Percentiles rank a stretch among this genome's conserved stretches.
These are phyloP conservation scores for Pasiphila rectangulata DNA, from an alignment of 2,888 invertebrate species.

Conservation along the genomic window DNA sequence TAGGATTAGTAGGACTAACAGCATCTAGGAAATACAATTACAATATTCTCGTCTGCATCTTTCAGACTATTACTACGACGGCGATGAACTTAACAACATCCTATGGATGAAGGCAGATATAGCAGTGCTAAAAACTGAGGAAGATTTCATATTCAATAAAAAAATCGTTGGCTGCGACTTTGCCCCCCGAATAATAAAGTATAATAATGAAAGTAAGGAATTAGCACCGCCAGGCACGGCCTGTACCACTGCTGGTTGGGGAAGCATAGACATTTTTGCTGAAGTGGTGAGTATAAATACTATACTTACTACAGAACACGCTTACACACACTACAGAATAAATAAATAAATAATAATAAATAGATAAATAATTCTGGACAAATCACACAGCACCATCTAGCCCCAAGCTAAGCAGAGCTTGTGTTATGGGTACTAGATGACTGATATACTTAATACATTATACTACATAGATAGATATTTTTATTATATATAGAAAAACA, in stretches of 20 bases:
- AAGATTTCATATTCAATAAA: conserved; percentile 58
- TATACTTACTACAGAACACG: not conserved
- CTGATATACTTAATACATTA: too few species aligned
- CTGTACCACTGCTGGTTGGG: conserved; percentile 66
- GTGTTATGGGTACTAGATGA: too few species aligned
- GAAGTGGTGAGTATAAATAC: conserved; percentile 43
- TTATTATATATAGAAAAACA: too few species aligned
- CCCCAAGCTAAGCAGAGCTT: too few species aligned
- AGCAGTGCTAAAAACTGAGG: conserved; percentile 66
- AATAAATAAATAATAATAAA: too few species aligned
- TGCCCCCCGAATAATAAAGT: conserved; percentile 52
- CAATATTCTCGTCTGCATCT: too few species aligned
- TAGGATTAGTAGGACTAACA: too few species aligned
- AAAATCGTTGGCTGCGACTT: conserved; percentile 64
- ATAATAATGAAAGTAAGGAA: conserved; percentile 50
- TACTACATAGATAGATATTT: too few species aligned
- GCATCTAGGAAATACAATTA: too few species aligned
- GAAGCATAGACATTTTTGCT: conserved; percentile 44
- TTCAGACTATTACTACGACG: conserved; percentile 61
- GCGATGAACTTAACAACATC: conserved; percentile 61
- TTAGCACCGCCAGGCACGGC: conserved; percentile 46
- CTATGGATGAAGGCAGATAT: conserved; percentile 70
- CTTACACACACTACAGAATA: too few species aligned
- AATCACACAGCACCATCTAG: too few species aligned
- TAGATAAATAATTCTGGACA: too few species aligned